Conservation (phyloP, 1,140 invertebrate species). For the Ganaspis sp. region DNA sequence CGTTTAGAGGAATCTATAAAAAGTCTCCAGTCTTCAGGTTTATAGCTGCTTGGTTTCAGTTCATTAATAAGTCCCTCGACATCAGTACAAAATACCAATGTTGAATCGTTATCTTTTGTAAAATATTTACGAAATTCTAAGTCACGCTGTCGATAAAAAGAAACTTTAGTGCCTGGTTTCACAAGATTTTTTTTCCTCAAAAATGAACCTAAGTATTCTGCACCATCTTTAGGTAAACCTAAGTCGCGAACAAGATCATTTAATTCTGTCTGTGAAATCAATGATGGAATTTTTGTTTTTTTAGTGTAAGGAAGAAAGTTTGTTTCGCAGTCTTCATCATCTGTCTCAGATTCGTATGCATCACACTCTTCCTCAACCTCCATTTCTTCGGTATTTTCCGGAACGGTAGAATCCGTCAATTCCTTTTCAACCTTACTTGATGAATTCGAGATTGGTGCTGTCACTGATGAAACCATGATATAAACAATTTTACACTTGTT, state of each 20-base stretch:
- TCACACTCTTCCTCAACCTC: no score
- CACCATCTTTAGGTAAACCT: slow-evolving; percentile 51
- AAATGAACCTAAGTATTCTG: slow-evolving; percentile 53
- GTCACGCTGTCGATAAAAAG: slow-evolving; percentile 47
- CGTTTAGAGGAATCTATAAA: slow-evolving; percentile 53
- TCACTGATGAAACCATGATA: no score
- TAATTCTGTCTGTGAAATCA: slow-evolving; percentile 50
- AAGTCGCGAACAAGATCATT: slow-evolving; percentile 63
- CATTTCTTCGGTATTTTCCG: no score
- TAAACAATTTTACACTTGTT: no score
- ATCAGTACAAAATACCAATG: slow-evolving; percentile 60
- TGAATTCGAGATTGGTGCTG: no score
- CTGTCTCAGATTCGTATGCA: no score
- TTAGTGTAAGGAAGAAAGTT: no score
- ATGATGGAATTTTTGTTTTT: no score
- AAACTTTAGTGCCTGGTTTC: slow-evolving; percentile 37
- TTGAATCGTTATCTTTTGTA: slow-evolving; percentile 40
- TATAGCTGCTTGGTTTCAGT: slow-evolving; percentile 44
- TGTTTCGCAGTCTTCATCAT: no score
- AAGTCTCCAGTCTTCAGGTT: slow-evolving; percentile 51
- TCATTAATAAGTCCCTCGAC: slow-evolving; percentile 57
- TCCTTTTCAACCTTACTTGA: no score
- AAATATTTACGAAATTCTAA: slow-evolving; percentile 46
- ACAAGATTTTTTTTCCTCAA: slow-evolving; percentile 41
- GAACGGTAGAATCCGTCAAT: no score